Conservation (phyloP, 2,797 vertebrate genomes). For the Neomorphus geoffroyi region DNA sequence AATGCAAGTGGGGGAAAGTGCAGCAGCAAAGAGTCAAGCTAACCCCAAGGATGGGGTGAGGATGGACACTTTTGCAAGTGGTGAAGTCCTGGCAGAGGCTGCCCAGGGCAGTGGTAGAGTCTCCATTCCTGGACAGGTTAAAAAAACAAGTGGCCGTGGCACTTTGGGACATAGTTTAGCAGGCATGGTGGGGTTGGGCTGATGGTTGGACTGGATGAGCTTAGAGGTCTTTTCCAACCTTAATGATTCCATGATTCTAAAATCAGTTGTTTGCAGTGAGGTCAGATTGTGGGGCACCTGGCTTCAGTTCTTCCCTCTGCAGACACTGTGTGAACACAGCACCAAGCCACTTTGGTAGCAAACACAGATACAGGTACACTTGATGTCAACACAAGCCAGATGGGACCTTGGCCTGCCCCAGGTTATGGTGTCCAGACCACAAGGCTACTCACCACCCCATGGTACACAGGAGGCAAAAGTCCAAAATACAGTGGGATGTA, state of each 20-base stretch:
- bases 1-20: not conserved
- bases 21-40: not conserved
- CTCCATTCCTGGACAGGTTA: too few species aligned
- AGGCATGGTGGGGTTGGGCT: too few species aligned
- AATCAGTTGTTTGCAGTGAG: not conserved
- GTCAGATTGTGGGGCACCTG: not conserved
- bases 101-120: too few species aligned
- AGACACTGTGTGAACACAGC: not conserved
- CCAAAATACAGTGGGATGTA: not conserved
- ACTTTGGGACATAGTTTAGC: too few species aligned
- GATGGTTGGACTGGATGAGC: too few species aligned
- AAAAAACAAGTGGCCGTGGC: too few species aligned
- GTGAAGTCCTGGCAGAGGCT: too few species aligned
- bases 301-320: not conserved
- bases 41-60: not conserved
- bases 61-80: not conserved
- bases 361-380: fast-evolving
- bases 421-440: not conserved
- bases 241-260: too few species aligned
- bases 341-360: not conserved
- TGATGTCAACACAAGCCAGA: not conserved
- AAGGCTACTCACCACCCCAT: constrained; percentile 44
- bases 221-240: too few species aligned
- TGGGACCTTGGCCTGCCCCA: not conserved
- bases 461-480: not conserved